These are phyloP conservation scores for Enoplosus armatus DNA, from an alignment of 2,797 vertebrate species.

Conservation along the genomic window DNA sequence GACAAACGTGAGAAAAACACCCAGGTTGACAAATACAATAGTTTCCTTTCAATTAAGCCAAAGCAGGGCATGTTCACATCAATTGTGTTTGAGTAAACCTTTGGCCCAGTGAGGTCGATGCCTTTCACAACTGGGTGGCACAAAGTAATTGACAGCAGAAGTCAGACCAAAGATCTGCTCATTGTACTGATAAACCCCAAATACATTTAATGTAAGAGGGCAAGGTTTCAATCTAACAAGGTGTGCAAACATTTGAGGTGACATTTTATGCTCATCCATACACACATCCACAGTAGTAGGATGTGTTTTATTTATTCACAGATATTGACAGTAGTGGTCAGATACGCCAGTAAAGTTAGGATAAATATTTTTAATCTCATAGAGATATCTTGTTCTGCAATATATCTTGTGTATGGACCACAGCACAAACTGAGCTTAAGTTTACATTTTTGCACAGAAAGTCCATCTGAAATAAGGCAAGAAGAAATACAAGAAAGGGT, in stretches of 20 bases:
- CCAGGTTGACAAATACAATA: not conserved
- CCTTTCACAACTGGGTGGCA: not conserved
- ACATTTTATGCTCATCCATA: not conserved
- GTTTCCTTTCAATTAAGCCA: not conserved
- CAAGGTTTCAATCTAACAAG: not conserved
- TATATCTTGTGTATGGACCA: not conserved
- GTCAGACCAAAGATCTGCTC: slow-evolving; percentile 3
- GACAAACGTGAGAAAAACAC: not conserved
- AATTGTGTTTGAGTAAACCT: slow-evolving; percentile 9
- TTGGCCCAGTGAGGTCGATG: not conserved
- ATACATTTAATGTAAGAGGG: not conserved
- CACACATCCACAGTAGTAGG: not conserved
- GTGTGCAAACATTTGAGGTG: not conserved
- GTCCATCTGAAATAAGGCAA: not conserved
- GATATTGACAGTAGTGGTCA: not conserved
- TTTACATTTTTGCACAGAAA: slow-evolving; percentile 3
- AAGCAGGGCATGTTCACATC: not conserved
- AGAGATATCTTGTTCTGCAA: not conserved
- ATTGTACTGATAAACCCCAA: not conserved
- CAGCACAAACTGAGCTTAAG: not conserved
- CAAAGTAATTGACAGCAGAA: slow-evolving; percentile 16
- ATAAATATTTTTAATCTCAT: not conserved
- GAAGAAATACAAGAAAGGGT: not conserved
- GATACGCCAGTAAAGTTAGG: not conserved
- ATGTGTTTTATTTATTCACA: not conserved